Evolutionary conservation across 2,113 vertebrate genomes (phyloP).

Genomic region (Alouatta palliata): DNA sequence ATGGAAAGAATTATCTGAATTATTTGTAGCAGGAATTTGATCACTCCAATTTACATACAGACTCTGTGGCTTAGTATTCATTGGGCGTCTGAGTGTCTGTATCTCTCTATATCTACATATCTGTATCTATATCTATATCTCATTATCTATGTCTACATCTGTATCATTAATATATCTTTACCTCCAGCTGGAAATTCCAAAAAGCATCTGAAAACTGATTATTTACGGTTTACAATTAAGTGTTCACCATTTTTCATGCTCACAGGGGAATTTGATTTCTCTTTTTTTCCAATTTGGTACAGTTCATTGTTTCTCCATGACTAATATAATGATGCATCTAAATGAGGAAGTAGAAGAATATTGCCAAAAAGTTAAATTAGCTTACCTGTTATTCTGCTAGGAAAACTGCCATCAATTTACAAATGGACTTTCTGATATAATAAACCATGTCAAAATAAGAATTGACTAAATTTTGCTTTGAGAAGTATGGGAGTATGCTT

Average conservation of each 20-base stretch:
- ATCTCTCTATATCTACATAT: background rate
- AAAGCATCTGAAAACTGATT: background rate
- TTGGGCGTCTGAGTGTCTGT: background rate
- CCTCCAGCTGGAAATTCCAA: background rate
- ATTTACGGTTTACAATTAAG: slow-evolving; percentile 48
- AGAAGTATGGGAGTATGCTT: background rate
- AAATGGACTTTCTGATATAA: slow-evolving; percentile 33
- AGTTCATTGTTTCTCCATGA: slow-evolving; percentile 60
- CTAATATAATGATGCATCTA: slow-evolving; percentile 34
- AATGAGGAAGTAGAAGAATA: slow-evolving; percentile 57
- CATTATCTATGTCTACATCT: background rate
- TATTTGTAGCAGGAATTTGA: background rate
- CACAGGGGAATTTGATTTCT: background rate
- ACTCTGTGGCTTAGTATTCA: background rate
- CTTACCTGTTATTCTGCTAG: slow-evolving; percentile 64
- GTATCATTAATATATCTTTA: background rate
- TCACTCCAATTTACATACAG: background rate
- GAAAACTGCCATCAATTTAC: slow-evolving; percentile 70
- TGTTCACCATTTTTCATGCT: background rate
- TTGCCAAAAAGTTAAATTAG: slow-evolving; percentile 72
- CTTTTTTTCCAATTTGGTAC: background rate
- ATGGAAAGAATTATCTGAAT: background rate
- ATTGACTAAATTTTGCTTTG: slow-evolving; percentile 10
- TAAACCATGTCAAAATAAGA: slow-evolving; percentile 42
- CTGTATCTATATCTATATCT: background rate